A percentile compares a stretch with the other conserved stretches of the same genome.
phyloP scores from a whole-genome alignment of 2,113 vertebrate genomes.

The Pseudorasbora parva region DNA sequence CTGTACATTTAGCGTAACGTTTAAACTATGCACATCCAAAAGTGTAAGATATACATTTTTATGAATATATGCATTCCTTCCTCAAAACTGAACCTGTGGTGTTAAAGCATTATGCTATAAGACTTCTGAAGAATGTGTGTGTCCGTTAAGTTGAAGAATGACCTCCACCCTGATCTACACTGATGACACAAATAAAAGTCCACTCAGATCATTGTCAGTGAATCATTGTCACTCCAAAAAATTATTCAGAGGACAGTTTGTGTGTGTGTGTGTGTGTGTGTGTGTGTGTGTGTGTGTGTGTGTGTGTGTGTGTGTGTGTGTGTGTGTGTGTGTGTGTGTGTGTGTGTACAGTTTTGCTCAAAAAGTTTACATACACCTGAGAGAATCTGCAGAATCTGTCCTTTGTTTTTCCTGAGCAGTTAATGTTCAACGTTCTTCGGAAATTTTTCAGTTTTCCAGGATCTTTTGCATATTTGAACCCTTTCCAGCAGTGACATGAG shows the following conservation, averaged over 20 bases:
- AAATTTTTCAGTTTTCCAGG: too few relatives aligned
- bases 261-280: too few relatives aligned
- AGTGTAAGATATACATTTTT: neutral
- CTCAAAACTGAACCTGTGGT: neutral
- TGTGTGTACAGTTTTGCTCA: too few relatives aligned
- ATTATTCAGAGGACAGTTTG: slow-evolving; percentile 1
- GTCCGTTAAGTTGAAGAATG: neutral
- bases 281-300: too few relatives aligned
- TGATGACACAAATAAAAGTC: slow-evolving; percentile 17
- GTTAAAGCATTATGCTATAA: neutral
- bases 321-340: too few relatives aligned
- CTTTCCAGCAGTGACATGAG: too few relatives aligned
- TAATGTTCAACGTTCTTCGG: too few relatives aligned
- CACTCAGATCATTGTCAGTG: slow-evolving; percentile 17
- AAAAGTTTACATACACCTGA: too few relatives aligned
- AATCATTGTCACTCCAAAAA: slow-evolving; percentile 1
- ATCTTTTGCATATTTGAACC: too few relatives aligned
- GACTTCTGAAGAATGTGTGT: neutral
- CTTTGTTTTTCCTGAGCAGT: too few relatives aligned
- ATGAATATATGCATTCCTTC: neutral
- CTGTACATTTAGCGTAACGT: neutral
- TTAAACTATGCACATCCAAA: neutral
- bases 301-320: too few relatives aligned
- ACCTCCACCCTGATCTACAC: neutral
- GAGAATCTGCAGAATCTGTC: too few relatives aligned